These are phyloP conservation scores for Bombus huntii DNA, from an alignment of 1,140 invertebrate genomes.

Conservation along the genomic window DNA sequence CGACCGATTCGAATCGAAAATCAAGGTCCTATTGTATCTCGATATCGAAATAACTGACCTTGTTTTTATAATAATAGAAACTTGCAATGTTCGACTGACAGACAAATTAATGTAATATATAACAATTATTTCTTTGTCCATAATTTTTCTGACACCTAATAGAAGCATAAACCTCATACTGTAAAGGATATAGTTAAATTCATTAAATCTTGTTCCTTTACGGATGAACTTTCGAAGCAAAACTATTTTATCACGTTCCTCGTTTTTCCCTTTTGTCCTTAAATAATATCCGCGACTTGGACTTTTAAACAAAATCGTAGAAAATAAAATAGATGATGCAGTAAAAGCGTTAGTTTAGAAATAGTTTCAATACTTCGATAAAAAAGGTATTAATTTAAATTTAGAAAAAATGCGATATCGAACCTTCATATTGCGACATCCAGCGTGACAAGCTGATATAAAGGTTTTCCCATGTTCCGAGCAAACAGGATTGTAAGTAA, in stretches of 20 bases:
- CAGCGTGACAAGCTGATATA: conserved; percentile 89
- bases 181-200: background rate
- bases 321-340: background rate
- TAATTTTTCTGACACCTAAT: background rate
- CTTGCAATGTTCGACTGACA: background rate
- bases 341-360: background rate
- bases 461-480: conserved; percentile 85
- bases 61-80: background rate
- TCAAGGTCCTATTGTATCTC: too few relatives aligned
- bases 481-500: conserved; percentile 88
- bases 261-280: background rate
- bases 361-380: too few relatives aligned
- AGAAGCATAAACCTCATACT: background rate
- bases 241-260: background rate
- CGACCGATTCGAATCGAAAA: too few relatives aligned
- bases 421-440: conserved; percentile 82
- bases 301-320: background rate
- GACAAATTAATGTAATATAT: background rate
- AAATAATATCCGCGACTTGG: background rate
- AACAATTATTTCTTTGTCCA: background rate
- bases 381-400: background rate
- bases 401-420: conserved; percentile 18
- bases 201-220: background rate
- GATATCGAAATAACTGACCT: too few relatives aligned
- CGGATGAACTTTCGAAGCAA: too few relatives aligned